Evolutionary conservation across 2,888 invertebrate genomes (phyloP), one percentile per base, ranked within the genome.

Genomic region (Apodemia mormo): DNA sequence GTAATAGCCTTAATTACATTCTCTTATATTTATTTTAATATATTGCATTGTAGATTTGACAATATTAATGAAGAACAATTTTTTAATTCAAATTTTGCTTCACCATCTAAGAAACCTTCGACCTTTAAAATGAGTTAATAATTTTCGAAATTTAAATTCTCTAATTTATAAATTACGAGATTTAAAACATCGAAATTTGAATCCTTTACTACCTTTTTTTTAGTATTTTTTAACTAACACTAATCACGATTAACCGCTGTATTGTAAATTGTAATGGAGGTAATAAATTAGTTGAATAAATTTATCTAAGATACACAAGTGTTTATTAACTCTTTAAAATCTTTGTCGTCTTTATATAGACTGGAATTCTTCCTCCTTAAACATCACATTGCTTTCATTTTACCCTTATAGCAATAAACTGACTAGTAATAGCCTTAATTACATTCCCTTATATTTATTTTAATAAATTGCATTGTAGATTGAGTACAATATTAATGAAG

Each of bases 271-370:
- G 2, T 33, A 33, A 75, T 73, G 68, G 72, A 71, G 40, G 54
- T 69, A 72, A 70, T 73, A 74, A 75, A 74, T 76, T 71, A 68
- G 65, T 65, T 72, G 65, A 69, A 69, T 75, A 72, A 74, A 74
- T 73, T 75, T 75, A 74, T 73, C 69, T 69, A 69, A 74, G 65
- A 54, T 52, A 65, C n/a, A n/a, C 45, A 65, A 72, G 54, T 58
- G 54, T 61, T 71, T 69, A 74, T 68, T 74, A 71, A 71, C 68
- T 72, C 70, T 73, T 73, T 68, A 69, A 66, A 67, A 64, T 64
- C 61, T 12, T 33, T 37, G 14, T 64, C 14, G 30, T 10, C 58
- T 52, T 52, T 52, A 52, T 52, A 22, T 52, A 52, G 52, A 52
- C 52, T n/a, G 52, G 52, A 58, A 58, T 58, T 33, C 61, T 33